A percentile compares a stretch with the other conserved stretches of the same genome.
phyloP scores from a whole-genome alignment of 2,888 invertebrate species.

The Drosophila siamana region DNA sequence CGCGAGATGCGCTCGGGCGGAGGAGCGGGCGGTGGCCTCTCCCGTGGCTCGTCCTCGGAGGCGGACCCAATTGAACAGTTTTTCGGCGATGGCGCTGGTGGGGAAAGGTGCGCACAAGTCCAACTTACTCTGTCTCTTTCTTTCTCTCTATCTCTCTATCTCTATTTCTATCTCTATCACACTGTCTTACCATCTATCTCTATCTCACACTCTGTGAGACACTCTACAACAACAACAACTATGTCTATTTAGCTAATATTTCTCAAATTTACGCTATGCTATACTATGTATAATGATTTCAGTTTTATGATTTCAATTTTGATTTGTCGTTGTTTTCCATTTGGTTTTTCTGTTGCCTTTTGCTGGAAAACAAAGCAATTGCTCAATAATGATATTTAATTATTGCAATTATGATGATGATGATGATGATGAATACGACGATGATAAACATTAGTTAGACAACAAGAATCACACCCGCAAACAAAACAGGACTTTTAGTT shows the following conservation, averaged over 20 bases:
- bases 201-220: constrained; percentile 42
- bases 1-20: constrained; percentile 86
- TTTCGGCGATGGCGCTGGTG: constrained; percentile 88
- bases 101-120: constrained; percentile 90
- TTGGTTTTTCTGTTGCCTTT: constrained; percentile 60
- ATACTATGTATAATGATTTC: constrained; percentile 23
- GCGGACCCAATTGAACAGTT: constrained; percentile 95
- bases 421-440: constrained; percentile 48
- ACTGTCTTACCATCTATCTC: constrained; percentile 46
- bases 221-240: constrained; percentile 2
- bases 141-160: constrained; percentile 36
- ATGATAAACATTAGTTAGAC: constrained; percentile 76
- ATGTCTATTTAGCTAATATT: constrained; percentile 37
- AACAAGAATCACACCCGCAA: constrained; percentile 25
- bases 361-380: constrained; percentile 41
- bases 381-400: constrained; percentile 21
- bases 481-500: constrained; percentile 48
- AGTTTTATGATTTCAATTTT: constrained; percentile 54
- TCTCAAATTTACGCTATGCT: constrained; percentile 57
- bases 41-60: constrained; percentile 96
- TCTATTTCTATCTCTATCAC: constrained; percentile 45
- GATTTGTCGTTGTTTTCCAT: constrained; percentile 51
- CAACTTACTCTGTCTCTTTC: constrained; percentile 55
- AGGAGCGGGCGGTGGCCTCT: constrained; percentile 84
- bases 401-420: neutral